A percentile compares a stretch with the other conserved stretches of the same genome.
Evolutionary conservation across 37 sponge, comb jelly and placozoan species (phyloP).

Genomic region (Theonella swinhoei): DNA sequence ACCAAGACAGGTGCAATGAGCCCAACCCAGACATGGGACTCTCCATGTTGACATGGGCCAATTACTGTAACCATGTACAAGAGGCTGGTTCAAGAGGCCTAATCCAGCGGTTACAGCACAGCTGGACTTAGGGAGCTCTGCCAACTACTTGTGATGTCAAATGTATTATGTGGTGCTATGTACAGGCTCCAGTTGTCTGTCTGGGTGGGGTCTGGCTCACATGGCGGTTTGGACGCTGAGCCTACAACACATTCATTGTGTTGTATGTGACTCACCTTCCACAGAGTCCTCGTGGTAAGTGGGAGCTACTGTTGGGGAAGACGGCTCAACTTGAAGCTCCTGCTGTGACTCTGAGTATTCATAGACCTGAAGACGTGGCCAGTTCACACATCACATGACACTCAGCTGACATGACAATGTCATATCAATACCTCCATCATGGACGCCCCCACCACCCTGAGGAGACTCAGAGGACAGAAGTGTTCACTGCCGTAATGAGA

Average conservation of each 20-base stretch:
- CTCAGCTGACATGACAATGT: neutral
- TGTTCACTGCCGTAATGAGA: conserved; percentile 86
- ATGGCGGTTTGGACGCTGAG: too few relatives aligned
- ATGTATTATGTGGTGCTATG: too few relatives aligned
- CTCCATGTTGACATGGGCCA: neutral
- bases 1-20: neutral
- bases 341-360: conserved; percentile 9
- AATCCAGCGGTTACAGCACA: neutral
- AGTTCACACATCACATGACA: neutral
- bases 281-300: neutral
- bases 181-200: too few relatives aligned
- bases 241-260: too few relatives aligned
- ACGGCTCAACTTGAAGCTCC: neutral
- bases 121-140: neutral
- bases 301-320: neutral
- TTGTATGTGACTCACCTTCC: neutral
- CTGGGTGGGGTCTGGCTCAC: too few relatives aligned
- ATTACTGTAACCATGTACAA: neutral
- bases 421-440: conserved; percentile 74
- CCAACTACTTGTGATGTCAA: too few relatives aligned
- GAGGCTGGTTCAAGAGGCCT: neutral
- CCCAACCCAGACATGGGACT: neutral
- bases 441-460: conserved; percentile 87
- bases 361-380: too few relatives aligned
- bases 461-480: conserved; percentile 87